Base-by-base conservation (phyloP, 2,888 invertebrate genomes). In the Andricus quercusramuli region DNA sequence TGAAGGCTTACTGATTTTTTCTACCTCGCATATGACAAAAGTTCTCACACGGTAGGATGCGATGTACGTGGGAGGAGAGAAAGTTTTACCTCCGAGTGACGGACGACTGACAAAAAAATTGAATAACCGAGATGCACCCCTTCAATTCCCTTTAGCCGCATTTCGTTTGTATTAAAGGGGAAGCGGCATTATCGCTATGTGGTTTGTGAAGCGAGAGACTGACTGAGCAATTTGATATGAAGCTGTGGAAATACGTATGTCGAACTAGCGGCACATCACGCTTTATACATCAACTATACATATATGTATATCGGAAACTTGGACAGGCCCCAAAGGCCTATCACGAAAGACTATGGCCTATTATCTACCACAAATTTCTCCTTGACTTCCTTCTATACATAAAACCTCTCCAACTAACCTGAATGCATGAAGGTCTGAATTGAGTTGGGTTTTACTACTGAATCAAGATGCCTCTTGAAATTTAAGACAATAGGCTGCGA, bases 71-170 rank as follows among this genome's bases (percentile, higher is more conserved):
- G 70, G 32, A 74, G 29, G 70, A 74, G 32, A 32, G 29, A 74
- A 74, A 74, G 70, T 74, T 74, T 74, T 51, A 74, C 51, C 70
- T 62, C 25, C 29, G 70, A 74, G 51, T 74, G 70, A 74, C 70
- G 32, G 70, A 32, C 70, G 70, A 29, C 47, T 74, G 56, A 74
- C 68, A 74, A 74, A 74, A 74, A 74, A 74, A 74, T 74, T 74
- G 70, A 74, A 74, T 74, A 74, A 74, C 70, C 70, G 70, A 74
- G 70, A 74, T 74, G 70, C 56, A 74, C 70, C 70, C 70, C 56
- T 74, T 32, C 70, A 74, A 74, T 74, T 74, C 70, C 70, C 70
- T 74, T 74, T 56, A 74, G 70, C 70, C 70, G 51, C 70, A 74
- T 74, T 74, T 74, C 70, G 70, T 56, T 74, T 74, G 70, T 51